A percentile compares a stretch with the other conserved stretches of the same genome.
Conservation (phyloP, 2,797 vertebrate species). For the Sebastes kiyomatsui region DNA sequence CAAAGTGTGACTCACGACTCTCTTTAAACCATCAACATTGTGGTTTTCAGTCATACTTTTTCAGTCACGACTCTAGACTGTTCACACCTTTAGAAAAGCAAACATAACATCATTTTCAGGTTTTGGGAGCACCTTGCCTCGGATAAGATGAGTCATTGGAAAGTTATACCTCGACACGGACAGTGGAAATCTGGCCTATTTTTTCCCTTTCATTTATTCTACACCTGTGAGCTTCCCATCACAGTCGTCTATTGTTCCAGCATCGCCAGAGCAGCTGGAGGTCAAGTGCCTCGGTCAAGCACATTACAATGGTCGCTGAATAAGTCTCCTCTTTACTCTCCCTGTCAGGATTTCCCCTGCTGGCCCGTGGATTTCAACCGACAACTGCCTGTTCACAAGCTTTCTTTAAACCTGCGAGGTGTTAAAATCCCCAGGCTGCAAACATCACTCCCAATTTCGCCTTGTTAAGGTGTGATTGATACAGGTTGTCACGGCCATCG, state of each 20-base stretch:
- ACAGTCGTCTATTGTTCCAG: constrained; percentile 10
- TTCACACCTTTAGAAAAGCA: not conserved
- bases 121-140: not conserved
- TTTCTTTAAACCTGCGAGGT: constrained; percentile 6
- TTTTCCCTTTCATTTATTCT: constrained; percentile 13
- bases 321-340: constrained; percentile 13
- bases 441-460: constrained; percentile 40
- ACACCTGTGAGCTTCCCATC: constrained; percentile 16
- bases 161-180: not conserved
- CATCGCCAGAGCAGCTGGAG: constrained; percentile 16
- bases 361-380: not conserved
- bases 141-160: not conserved
- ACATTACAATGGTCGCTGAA: constrained; percentile 24
- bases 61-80: not conserved
- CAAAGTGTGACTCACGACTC: not conserved
- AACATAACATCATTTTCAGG: not conserved
- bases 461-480: constrained; percentile 45
- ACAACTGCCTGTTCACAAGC: not conserved
- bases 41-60: not conserved
- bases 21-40: not conserved
- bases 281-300: constrained; percentile 26
- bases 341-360: constrained; percentile 7
- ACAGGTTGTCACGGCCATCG: constrained; percentile 9
- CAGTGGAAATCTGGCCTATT: not conserved
- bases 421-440: constrained; percentile 11